phyloP scores from a whole-genome alignment of 2,888 invertebrate genomes.

The Agonopterix alstromeriana region DNA sequence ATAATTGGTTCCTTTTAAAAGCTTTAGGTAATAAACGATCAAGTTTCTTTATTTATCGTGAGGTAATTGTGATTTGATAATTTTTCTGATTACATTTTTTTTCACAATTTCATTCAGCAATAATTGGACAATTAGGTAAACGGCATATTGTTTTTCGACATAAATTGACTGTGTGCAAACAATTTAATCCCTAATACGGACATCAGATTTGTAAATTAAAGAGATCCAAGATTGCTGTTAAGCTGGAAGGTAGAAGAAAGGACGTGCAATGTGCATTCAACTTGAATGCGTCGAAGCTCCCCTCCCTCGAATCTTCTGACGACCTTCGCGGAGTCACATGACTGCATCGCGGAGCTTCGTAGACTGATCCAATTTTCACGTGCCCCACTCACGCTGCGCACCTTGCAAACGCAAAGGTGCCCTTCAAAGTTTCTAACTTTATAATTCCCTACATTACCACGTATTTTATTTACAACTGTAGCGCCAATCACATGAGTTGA shows the following conservation, averaged over 20 bases:
- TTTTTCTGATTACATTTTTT: constrained; percentile 12
- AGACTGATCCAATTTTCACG: constrained; percentile 47
- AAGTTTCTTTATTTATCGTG: constrained; percentile 5
- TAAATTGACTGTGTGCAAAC: no score
- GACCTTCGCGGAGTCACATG: constrained; percentile 53
- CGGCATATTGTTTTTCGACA: no score
- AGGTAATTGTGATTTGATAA: constrained; percentile 14
- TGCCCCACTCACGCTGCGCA: constrained; percentile 19
- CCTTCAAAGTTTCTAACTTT: constrained; percentile 26
- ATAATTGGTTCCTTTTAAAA: constrained; percentile 11
- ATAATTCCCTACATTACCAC: no score
- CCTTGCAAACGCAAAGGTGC: constrained; percentile 23
- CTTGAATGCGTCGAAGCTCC: constrained; percentile 2
- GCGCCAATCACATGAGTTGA: no score
- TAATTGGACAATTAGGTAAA: not conserved
- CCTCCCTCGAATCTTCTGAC: constrained; percentile 10
- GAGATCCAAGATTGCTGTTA: constrained; percentile 4
- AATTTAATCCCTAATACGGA: no score
- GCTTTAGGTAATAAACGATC: constrained; percentile 1
- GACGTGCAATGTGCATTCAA: constrained; percentile 9
- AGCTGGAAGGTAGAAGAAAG: constrained; percentile 20
- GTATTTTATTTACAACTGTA: no score
- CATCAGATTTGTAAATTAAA: not conserved
- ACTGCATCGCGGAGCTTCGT: constrained; percentile 20
- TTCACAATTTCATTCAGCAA: constrained; percentile 5